A percentile compares a stretch with the other conserved stretches of the same genome.
These are phyloP conservation scores for Patagioenas fasciata DNA, from an alignment of 2,113 vertebrate species.

Conservation along the genomic window DNA sequence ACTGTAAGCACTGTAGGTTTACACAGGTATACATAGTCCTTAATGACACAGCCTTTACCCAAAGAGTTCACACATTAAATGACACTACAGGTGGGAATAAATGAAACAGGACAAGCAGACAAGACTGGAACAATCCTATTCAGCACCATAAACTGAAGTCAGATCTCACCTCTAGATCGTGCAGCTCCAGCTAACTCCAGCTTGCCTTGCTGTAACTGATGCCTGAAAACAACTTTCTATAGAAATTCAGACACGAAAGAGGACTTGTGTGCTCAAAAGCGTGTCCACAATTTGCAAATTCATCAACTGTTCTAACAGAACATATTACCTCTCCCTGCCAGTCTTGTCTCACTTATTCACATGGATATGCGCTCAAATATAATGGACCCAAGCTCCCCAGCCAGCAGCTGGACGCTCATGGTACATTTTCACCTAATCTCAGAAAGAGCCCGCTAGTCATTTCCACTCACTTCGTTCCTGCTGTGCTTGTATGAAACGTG, in stretches of 20 bases:
- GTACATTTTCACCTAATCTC: background rate
- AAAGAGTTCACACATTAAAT: background rate
- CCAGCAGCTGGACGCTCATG: background rate
- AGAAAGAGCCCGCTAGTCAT: background rate
- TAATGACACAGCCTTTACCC: background rate
- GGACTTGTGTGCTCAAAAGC: background rate
- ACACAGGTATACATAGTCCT: background rate
- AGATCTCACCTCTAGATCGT: background rate
- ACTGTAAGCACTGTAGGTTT: background rate
- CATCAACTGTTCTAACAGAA: background rate
- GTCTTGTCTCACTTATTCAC: background rate
- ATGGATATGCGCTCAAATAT: background rate
- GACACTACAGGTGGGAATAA: background rate
- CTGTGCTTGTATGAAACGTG: constrained; percentile 99
- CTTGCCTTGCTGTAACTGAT: background rate
- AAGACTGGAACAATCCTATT: background rate
- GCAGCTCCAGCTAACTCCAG: background rate
- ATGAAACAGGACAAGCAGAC: background rate
- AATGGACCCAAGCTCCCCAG: background rate
- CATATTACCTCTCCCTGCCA: background rate
- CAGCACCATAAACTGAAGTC: background rate
- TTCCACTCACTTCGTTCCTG: constrained; percentile 84
- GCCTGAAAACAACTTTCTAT: background rate
- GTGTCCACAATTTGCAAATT: background rate
- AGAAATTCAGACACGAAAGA: background rate